Conservation (phyloP, 2,888 invertebrate species). For the Trachelus stipa region DNA sequence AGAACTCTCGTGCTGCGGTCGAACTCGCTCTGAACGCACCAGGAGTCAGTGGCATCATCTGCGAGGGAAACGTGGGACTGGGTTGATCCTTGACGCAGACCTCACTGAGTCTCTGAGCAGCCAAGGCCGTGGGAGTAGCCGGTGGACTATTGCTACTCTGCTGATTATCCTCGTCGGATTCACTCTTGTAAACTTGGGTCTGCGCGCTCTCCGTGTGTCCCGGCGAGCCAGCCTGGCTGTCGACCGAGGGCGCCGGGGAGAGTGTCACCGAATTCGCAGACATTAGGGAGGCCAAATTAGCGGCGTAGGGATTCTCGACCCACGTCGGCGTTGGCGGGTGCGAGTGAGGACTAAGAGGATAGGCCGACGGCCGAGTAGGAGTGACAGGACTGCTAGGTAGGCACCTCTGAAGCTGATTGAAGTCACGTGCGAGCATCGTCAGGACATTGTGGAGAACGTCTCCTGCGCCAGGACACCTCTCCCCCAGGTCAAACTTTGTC, state of each 20-base stretch:
- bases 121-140: conserved; percentile 68
- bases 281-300: conserved; percentile 79
- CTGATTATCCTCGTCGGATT: conserved; percentile 83
- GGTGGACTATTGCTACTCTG: conserved; percentile 69
- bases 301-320: conserved; percentile 71
- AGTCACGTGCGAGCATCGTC: conserved; percentile 86
- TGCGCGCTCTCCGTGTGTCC: conserved; percentile 76
- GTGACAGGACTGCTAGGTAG: conserved; percentile 85
- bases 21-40: conserved; percentile 63
- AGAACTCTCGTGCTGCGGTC: conserved; percentile 76
- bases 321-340: conserved; percentile 86
- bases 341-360: conserved; percentile 84
- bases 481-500: conserved; percentile 89
- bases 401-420: conserved; percentile 81
- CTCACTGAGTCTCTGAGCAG: conserved; percentile 64
- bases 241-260: conserved; percentile 90
- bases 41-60: conserved; percentile 63
- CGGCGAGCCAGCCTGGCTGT: conserved; percentile 88
- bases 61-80: conserved; percentile 59
- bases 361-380: conserved; percentile 79
- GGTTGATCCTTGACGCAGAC: conserved; percentile 63
- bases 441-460: conserved; percentile 95
- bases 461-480: conserved; percentile 92
- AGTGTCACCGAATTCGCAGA: conserved; percentile 88
- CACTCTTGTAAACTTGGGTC: conserved; percentile 63